These are phyloP conservation scores for Lindbergichthys nudifrons DNA, from an alignment of 2,797 vertebrate genomes.

Conservation along the genomic window DNA sequence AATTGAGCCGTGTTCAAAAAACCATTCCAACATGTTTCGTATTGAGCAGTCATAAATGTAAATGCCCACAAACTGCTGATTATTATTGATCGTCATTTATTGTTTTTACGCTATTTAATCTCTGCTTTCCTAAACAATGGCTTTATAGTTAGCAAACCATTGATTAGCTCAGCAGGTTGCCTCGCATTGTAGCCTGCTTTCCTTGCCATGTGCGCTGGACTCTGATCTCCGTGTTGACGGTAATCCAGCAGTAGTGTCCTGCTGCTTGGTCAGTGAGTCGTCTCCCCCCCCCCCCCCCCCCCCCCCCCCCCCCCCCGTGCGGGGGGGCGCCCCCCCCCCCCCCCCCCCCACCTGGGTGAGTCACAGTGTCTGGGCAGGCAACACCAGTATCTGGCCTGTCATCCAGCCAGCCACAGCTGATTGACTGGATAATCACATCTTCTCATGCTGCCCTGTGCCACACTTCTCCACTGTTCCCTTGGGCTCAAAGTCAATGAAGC, in stretches of 20 bases:
- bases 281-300: conserved; percentile 23
- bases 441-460: conserved; percentile 64
- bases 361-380: conserved; percentile 39
- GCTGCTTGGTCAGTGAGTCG: conserved; percentile 46
- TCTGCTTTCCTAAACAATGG: conserved; percentile 14
- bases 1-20: not conserved
- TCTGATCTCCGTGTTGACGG: conserved; percentile 37
- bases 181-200: conserved; percentile 1
- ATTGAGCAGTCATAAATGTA: not conserved
- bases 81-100: conserved; percentile 21
- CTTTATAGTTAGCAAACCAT: conserved; percentile 15
- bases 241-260: conserved; percentile 40
- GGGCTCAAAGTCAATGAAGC: conserved; percentile 67
- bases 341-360: conserved; percentile 52
- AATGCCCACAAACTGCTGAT: conserved; percentile 1
- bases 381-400: conserved; percentile 57
- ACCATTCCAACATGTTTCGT: not conserved
- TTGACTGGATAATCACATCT: conserved; percentile 81
- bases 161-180: conserved; percentile 37
- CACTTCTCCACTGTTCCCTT: conserved; percentile 56
- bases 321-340: conserved; percentile 28
- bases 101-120: conserved; percentile 41
- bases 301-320: conserved; percentile 30
- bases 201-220: not conserved
- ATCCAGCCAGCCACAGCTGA: conserved; percentile 64